Percentiles rank a stretch among this genome's conserved stretches.
phyloP scores from a whole-genome alignment of 1,140 invertebrate genomes.

The Bombus cullumanus region DNA sequence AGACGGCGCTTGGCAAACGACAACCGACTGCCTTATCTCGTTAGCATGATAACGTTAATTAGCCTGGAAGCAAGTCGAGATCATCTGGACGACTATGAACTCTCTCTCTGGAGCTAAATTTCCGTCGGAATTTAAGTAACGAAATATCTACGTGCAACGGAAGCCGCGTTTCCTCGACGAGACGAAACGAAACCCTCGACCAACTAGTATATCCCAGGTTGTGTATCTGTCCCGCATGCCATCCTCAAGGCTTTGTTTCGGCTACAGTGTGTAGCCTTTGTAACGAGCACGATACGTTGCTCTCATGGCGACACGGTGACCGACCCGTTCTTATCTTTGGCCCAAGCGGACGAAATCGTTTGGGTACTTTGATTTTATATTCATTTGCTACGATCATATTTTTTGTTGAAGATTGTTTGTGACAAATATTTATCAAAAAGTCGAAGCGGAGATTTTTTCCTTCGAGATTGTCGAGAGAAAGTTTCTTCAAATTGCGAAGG shows the following conservation, averaged over 20 bases:
- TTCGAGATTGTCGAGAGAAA: no score
- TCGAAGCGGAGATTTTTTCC: no score
- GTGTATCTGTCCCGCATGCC: neutral
- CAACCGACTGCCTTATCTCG: neutral
- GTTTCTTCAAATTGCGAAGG: no score
- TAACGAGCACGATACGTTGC: neutral
- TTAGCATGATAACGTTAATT: slow-evolving; percentile 25
- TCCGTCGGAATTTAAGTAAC: slow-evolving; percentile 1
- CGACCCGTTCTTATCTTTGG: neutral
- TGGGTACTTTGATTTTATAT: neutral
- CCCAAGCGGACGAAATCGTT: neutral
- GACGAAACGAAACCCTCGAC: neutral
- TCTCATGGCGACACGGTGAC: slow-evolving; percentile 3
- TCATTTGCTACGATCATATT: no score
- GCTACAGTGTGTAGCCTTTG: neutral
- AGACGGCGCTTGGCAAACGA: neutral
- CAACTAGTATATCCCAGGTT: neutral
- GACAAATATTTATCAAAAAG: no score
- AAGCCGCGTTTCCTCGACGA: neutral
- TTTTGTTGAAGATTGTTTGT: no score
- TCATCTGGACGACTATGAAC: neutral
- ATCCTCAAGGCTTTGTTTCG: neutral
- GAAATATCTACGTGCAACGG: slow-evolving; percentile 10
- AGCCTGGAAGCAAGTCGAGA: neutral
- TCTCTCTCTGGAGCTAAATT: neutral